Base-by-base conservation (phyloP, 2,797 vertebrate species). In the Vespertilio murinus region DNA sequence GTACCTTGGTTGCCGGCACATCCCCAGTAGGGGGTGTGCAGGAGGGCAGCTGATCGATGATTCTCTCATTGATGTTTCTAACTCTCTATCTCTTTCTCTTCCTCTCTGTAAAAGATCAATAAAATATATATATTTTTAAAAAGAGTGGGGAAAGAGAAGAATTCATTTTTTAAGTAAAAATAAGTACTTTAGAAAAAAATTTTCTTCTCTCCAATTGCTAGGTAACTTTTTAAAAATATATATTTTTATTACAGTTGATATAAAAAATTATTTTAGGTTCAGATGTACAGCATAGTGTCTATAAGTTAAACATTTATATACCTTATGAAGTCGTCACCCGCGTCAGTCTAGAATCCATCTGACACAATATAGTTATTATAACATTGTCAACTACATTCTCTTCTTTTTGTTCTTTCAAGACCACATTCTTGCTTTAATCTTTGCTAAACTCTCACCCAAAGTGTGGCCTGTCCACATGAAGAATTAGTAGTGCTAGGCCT, bases 181-280 rank as follows among this genome's bases (percentile, higher is more conserved):
- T 92, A 92, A 77, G 25, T n/a, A 40, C 5, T 42, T 65, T 52
- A 94, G 70, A 71, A 80, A 93, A 80, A 83, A 56, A 71, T 49
- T 52, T 71, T 49, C 20, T 38, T 79, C 35, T 92, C 13, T 74
- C 25, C 33, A 75, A 33, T 61, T 70, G 33, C n/a, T 90, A 74
- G 54, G 42, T 42, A 80, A 69, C 30, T 92, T 54, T 69, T 69
- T 23, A 4, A 23, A 77, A 35, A 23, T 61, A 25, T 61, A 25
- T 54, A 16, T 54, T 54, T 77, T 35, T 0, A 54, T 35, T 77
- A 35, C 11, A 38, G 74, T 77, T 35, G n/a, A 77, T 33, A 77
- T 38, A 54, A 12, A 54, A 52, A 25, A 54, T 77, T 77, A 54
- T 77, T 13, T 54, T 77, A 54, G 20, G 40, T 42, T 75, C n/a